Conservation (phyloP, 2,888 invertebrate genomes). For the Ceramica pisi region DNA sequence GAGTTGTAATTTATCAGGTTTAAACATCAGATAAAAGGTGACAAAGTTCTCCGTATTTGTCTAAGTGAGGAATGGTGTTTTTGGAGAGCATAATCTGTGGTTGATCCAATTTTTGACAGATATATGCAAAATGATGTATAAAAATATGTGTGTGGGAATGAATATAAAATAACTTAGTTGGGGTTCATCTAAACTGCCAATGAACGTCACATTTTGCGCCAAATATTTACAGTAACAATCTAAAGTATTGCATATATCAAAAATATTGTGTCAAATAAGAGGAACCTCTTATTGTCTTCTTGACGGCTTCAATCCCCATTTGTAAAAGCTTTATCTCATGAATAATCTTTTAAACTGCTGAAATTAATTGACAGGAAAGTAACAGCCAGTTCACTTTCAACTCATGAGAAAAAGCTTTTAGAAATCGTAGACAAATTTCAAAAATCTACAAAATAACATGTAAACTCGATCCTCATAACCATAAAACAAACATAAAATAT, state of each 20-base stretch:
- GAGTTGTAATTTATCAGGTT: constrained; percentile 54
- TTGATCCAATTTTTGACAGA: constrained; percentile 29
- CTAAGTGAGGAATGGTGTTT: constrained; percentile 30
- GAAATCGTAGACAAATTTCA: background rate
- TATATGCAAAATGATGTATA: constrained; percentile 29
- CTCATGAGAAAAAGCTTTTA: background rate
- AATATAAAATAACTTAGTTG: constrained; percentile 11
- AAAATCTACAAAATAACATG: constrained; percentile 9
- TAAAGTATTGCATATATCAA: background rate
- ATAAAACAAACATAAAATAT: constrained; percentile 22
- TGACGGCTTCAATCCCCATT: background rate
- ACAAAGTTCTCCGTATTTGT: constrained; percentile 42
- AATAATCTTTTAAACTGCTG: no score
- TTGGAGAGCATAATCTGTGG: constrained; percentile 6
- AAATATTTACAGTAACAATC: constrained; percentile 4
- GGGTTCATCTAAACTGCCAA: background rate
- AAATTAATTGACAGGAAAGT: background rate
- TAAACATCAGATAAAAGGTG: constrained; percentile 53
- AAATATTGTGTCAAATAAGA: background rate
- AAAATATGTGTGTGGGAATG: constrained; percentile 24
- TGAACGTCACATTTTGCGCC: background rate
- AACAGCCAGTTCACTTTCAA: background rate
- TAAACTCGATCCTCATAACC: constrained; percentile 22
- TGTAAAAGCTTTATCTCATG: background rate
- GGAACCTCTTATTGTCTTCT: background rate